Base-by-base conservation (phyloP, 1,140 invertebrate species). In the Euwallacea fornicatus region DNA sequence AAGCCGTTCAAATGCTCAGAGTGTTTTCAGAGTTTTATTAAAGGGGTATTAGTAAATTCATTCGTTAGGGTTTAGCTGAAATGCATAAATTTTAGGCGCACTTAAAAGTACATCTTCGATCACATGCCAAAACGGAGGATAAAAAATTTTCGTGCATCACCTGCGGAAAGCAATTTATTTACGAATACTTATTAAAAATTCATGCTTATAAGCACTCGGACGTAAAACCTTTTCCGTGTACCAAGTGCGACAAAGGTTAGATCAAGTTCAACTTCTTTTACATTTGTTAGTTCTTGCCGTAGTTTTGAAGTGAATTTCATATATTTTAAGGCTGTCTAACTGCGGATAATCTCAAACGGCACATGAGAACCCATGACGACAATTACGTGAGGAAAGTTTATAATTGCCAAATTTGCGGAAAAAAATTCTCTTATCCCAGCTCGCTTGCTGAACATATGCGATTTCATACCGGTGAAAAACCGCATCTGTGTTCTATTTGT, bases 371-470 rank as follows among this genome's bases (percentile, higher is more conserved):
- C 11, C 76, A 77, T 55, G 74, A 76, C 16, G 63, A 72, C 44
- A 62, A 66, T 59, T 74, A 78, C 54, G 61, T 42, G 7, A 75
- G 72, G 58, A 74, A 75, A 56, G 63, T 55, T 21, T 67, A 79
- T 62, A 63, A 67, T 9, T 85, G 84, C 77, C 83, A 85, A 55
- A 81, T 88, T 9, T 91, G 90, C 63, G 63, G 70, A 42, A 81
- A 82, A 71, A 76, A 76, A 33, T 82, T 82, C 71, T 74, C 75
- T 4, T 79, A 81, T 76, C 76, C 77, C 11, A 78, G 80, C 66
- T 78, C 77, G 58, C 66, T 82, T 10, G 72, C 76, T 4, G 79
- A 80, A 68, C 81, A 82, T 64, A 78, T 80, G 69, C 76, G 78
- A 58, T 75, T 78, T n/a, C 80, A 82, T 71, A 81, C 79, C 0